These are phyloP conservation scores for Channa striata DNA, from an alignment of 2,797 vertebrate species.

Conservation along the genomic window DNA sequence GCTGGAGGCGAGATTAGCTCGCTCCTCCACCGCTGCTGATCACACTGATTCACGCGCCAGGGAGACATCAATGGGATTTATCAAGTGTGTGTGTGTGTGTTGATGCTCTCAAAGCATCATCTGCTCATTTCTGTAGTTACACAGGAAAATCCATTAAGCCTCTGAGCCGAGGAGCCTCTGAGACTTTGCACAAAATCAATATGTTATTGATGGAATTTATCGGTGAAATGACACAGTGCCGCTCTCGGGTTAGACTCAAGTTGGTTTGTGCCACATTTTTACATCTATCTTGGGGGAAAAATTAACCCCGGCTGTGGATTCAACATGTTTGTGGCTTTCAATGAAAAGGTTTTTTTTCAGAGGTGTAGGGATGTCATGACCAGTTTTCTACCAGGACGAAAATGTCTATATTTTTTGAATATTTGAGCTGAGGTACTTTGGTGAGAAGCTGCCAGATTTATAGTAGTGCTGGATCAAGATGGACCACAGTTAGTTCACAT, in stretches of 20 bases:
- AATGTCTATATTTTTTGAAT: too few species aligned
- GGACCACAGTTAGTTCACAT: too few species aligned
- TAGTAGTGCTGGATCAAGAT: too few species aligned
- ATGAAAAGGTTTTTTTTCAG: too few species aligned
- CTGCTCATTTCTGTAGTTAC: background rate
- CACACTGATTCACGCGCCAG: constrained; percentile 8
- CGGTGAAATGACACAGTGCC: background rate
- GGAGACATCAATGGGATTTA: constrained; percentile 6
- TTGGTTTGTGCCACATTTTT: too few species aligned
- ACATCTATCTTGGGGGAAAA: too few species aligned
- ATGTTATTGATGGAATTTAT: constrained; percentile 3
- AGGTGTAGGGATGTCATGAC: too few species aligned
- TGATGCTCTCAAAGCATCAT: background rate
- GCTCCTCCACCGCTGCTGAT: background rate
- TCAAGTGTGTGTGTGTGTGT: background rate
- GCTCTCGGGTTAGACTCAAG: background rate
- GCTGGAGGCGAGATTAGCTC: constrained; percentile 16
- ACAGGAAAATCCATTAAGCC: constrained; percentile 20
- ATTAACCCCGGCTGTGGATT: too few species aligned
- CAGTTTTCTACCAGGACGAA: too few species aligned
- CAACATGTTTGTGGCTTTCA: too few species aligned
- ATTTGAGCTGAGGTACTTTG: too few species aligned
- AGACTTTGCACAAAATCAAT: constrained; percentile 9
- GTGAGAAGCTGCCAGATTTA: too few species aligned
- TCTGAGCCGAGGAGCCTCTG: background rate